A percentile compares a stretch with the other conserved stretches of the same genome.
phyloP scores from a whole-genome alignment of 2,797 vertebrate genomes.

The Cetoscarus ocellatus region DNA sequence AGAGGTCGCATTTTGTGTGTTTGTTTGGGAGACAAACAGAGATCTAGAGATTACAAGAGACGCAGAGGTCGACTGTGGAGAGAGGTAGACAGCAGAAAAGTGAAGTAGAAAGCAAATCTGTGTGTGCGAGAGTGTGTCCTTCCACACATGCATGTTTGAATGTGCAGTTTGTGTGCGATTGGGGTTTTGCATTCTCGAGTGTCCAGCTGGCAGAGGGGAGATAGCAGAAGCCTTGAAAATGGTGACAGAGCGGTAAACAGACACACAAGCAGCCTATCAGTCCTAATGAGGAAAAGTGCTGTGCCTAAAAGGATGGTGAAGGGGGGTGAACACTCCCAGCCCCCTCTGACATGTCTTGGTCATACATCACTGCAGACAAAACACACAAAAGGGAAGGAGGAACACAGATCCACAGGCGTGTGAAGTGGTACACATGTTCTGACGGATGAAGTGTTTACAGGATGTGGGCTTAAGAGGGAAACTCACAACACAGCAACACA shows the following conservation, averaged over 20 bases:
- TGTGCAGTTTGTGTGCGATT: constrained; percentile 37
- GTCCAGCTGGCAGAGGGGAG: constrained; percentile 77
- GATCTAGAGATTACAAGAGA: constrained; percentile 70
- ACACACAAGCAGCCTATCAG: constrained; percentile 73
- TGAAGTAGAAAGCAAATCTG: constrained; percentile 4
- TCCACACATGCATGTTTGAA: constrained; percentile 42
- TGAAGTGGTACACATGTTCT: constrained; percentile 30
- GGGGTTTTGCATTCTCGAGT: constrained; percentile 62
- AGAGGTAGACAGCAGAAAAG: constrained; percentile 42
- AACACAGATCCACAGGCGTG: constrained; percentile 21
- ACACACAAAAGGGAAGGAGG: constrained; percentile 23
- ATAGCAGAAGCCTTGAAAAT: constrained; percentile 77
- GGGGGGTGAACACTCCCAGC: constrained; percentile 15
- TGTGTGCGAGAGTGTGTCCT: constrained; percentile 1
- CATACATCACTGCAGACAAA: constrained; percentile 64
- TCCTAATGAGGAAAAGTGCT: constrained; percentile 74
- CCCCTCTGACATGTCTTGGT: constrained; percentile 27
- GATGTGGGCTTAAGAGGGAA: no score
- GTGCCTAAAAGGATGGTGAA: constrained; percentile 54
- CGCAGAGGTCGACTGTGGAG: constrained; percentile 45
- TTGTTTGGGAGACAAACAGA: constrained; percentile 66
- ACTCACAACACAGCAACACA: no score
- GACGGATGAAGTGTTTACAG: constrained; percentile 27
- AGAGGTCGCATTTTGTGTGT: constrained; percentile 63
- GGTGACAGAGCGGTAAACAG: constrained; percentile 70